Conservation (phyloP, 2,888 invertebrate genomes). For the Phengaris arion region DNA sequence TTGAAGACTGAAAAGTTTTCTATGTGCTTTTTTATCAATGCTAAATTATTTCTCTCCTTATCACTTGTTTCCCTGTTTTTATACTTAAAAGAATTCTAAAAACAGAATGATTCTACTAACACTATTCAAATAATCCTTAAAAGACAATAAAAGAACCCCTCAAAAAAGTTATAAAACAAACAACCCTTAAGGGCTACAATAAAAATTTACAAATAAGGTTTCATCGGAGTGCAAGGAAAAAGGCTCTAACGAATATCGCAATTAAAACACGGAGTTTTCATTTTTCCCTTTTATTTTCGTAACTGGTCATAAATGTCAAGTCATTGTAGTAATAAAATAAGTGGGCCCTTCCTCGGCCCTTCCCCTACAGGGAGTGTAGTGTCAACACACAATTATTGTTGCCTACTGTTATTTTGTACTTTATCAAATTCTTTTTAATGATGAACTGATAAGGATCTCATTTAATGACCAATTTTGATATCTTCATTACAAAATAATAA, state of each 20-base stretch:
- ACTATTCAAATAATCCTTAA: neutral
- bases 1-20: too few relatives aligned
- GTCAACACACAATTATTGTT: conserved; percentile 19
- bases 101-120: too few relatives aligned
- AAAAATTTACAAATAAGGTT: conserved; percentile 13
- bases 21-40: too few relatives aligned
- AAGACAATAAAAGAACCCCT: neutral
- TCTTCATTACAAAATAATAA: neutral
- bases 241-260: conserved; percentile 56
- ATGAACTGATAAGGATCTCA: conserved; percentile 6
- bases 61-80: too few relatives aligned
- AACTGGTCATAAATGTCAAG: conserved; percentile 72
- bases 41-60: too few relatives aligned
- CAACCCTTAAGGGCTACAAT: conserved; percentile 13
- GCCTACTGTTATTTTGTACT: conserved; percentile 11
- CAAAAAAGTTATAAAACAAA: conserved; percentile 1
- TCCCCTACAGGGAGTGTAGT: conserved; percentile 16
- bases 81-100: too few relatives aligned
- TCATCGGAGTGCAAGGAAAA: conserved; percentile 46
- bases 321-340: conserved; percentile 71
- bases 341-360: conserved; percentile 42
- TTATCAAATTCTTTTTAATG: neutral
- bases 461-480: neutral
- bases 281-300: conserved; percentile 68
- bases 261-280: conserved; percentile 61